Conservation (phyloP, 1,140 invertebrate species). For the Potamilus streckersoni region DNA sequence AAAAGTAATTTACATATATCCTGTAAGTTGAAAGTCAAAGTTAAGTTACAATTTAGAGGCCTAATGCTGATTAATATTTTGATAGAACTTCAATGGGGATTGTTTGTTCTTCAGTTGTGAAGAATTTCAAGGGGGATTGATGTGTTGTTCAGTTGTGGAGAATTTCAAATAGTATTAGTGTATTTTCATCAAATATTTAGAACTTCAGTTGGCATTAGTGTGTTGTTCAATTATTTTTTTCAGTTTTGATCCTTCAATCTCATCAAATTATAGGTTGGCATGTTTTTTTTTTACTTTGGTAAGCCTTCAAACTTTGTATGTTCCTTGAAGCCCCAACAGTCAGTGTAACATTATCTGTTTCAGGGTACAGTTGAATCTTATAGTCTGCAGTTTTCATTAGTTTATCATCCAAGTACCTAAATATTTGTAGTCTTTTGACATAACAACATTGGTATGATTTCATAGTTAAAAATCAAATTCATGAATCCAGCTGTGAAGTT, state of each 20-base stretch:
- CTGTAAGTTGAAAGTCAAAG: too few relatives aligned
- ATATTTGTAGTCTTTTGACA: too few relatives aligned
- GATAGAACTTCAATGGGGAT: neutral
- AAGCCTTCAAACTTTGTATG: neutral
- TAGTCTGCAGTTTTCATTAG: too few relatives aligned
- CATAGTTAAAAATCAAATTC: too few relatives aligned
- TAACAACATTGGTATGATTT: too few relatives aligned
- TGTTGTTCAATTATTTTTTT: neutral
- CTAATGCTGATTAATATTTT: too few relatives aligned
- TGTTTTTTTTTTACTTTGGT: neutral
- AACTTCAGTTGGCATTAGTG: neutral
- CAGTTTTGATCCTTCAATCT: neutral
- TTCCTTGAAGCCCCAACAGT: neutral
- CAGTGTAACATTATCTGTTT: neutral
- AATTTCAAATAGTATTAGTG: neutral
- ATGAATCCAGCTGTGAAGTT: too few relatives aligned
- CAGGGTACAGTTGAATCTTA: neutral
- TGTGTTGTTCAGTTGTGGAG: neutral
- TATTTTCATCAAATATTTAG: neutral
- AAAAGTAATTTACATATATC: too few relatives aligned
- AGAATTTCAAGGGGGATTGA: neutral
- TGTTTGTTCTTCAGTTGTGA: conserved; percentile 4
- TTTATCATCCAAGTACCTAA: too few relatives aligned
- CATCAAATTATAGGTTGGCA: too few relatives aligned
- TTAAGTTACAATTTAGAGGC: too few relatives aligned